Conservation (phyloP, 2,113 vertebrate species). For the Anhinga rufa region DNA sequence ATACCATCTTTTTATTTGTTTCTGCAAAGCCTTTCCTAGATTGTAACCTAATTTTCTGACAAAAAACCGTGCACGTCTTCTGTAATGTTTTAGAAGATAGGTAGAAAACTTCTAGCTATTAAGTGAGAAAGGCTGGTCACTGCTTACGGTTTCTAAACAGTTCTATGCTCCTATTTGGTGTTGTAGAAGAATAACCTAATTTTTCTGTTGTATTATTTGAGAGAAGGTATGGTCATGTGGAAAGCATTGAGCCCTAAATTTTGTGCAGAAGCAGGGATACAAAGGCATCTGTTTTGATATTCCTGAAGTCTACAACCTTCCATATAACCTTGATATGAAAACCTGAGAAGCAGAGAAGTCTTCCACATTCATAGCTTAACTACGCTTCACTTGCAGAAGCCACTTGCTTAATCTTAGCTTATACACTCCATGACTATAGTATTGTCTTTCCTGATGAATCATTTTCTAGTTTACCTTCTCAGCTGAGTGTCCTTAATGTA, state of each 20-base stretch:
- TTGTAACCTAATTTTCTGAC: background rate
- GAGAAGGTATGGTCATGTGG: background rate
- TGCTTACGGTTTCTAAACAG: background rate
- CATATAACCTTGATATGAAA: background rate
- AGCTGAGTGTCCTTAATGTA: background rate
- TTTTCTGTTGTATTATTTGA: background rate
- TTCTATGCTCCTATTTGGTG: background rate
- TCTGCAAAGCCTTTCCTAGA: background rate
- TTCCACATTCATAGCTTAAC: background rate
- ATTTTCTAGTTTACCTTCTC: background rate
- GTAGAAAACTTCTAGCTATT: background rate
- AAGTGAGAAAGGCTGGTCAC: background rate
- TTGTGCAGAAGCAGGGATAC: background rate
- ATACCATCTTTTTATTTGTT: background rate
- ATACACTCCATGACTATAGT: background rate
- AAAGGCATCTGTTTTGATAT: background rate
- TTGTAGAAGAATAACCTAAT: background rate
- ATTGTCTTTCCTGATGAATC: background rate
- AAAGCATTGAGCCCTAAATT: background rate
- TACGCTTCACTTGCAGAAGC: background rate
- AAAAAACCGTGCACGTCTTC: rapidly evolving
- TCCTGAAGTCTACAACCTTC: background rate
- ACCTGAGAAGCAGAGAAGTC: background rate
- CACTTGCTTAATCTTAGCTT: background rate
- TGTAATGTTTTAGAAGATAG: background rate